Percentiles rank a stretch among this genome's conserved stretches.
Evolutionary conservation across 2,888 invertebrate genomes (phyloP).

Genomic region (Phyllotreta cruciferae): DNA sequence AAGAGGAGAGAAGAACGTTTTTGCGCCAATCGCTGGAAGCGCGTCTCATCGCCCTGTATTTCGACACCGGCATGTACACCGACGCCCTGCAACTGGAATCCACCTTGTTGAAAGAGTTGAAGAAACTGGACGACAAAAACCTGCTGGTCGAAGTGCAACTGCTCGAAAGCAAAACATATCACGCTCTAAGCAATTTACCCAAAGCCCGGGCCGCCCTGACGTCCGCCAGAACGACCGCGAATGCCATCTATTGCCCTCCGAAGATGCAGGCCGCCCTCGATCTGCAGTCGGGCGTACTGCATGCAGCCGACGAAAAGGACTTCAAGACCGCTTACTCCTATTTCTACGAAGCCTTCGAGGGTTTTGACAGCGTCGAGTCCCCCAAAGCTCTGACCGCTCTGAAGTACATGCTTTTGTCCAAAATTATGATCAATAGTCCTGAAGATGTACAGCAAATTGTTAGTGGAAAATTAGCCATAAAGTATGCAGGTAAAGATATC

Average conservation of each 20-base stretch:
- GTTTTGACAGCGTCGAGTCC: slow-evolving; percentile 94
- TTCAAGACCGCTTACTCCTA: slow-evolving; percentile 99
- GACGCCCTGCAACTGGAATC: slow-evolving; percentile 87
- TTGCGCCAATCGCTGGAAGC: slow-evolving; percentile 95
- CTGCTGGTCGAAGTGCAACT: slow-evolving; percentile 97
- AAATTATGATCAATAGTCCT: slow-evolving; percentile 97
- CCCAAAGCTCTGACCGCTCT: slow-evolving; percentile 92
- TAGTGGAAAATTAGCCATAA: slow-evolving; percentile 95
- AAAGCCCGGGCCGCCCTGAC: slow-evolving; percentile 97
- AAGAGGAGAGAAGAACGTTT: slow-evolving; percentile 96
- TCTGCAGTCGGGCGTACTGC: slow-evolving; percentile 95
- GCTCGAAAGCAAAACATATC: slow-evolving; percentile 98
- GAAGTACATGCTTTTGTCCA: slow-evolving; percentile 98
- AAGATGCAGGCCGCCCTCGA: slow-evolving; percentile 98
- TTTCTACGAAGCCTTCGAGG: slow-evolving; percentile 99
- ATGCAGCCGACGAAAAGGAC: slow-evolving; percentile 99
- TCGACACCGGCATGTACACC: slow-evolving; percentile 87
- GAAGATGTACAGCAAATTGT: slow-evolving; percentile 96
- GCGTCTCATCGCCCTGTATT: slow-evolving; percentile 92
- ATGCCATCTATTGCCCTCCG: slow-evolving; percentile 98
- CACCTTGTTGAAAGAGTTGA: slow-evolving; percentile 90
- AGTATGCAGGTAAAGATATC: slow-evolving; percentile 93
- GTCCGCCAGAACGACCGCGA: slow-evolving; percentile 98
- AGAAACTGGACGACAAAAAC: slow-evolving; percentile 99
- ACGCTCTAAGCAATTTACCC: slow-evolving; percentile 95